phyloP scores from a whole-genome alignment of 1,140 invertebrate genomes.

The Scaptomyza graminum region DNA sequence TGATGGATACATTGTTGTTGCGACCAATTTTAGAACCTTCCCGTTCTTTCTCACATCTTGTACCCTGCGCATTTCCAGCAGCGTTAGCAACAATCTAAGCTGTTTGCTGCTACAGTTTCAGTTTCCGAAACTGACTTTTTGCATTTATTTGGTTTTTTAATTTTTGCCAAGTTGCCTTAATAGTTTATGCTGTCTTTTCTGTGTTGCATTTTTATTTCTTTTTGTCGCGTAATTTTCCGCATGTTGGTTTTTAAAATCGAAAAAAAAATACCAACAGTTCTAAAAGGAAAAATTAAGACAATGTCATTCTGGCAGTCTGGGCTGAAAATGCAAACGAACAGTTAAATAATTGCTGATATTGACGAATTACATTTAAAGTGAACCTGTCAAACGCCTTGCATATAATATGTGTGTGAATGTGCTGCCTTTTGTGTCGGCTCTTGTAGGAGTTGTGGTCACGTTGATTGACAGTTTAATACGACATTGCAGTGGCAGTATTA shows the following conservation, averaged over 20 bases:
- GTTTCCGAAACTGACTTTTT: constrained; percentile 19
- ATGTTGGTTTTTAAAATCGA: constrained; percentile 63
- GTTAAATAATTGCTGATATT: constrained; percentile 70
- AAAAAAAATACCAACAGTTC: constrained; percentile 12
- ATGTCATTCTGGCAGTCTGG: neutral
- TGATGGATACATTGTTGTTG: constrained; percentile 80
- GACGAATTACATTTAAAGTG: constrained; percentile 45
- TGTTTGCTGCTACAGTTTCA: constrained; percentile 21
- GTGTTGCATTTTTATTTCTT: constrained; percentile 56
- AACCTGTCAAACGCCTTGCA: constrained; percentile 9
- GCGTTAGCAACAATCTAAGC: constrained; percentile 10
- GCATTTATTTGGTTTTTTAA: constrained; percentile 4
- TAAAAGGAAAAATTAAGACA: neutral
- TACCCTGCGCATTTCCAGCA: neutral
- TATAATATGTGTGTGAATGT: neutral
- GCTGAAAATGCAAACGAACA: constrained; percentile 67
- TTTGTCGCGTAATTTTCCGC: constrained; percentile 77
- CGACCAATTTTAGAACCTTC: constrained; percentile 30
- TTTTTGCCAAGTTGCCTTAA: constrained; percentile 39
- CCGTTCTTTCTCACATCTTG: constrained; percentile 10
- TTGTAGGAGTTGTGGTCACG: constrained; percentile 1
- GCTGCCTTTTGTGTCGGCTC: neutral
- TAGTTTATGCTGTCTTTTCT: constrained; percentile 69
- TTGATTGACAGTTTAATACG: constrained; percentile 45
- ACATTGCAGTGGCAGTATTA: constrained; percentile 15